Base-by-base conservation (phyloP, 2,797 vertebrate genomes). In the Labeo calbasu region DNA sequence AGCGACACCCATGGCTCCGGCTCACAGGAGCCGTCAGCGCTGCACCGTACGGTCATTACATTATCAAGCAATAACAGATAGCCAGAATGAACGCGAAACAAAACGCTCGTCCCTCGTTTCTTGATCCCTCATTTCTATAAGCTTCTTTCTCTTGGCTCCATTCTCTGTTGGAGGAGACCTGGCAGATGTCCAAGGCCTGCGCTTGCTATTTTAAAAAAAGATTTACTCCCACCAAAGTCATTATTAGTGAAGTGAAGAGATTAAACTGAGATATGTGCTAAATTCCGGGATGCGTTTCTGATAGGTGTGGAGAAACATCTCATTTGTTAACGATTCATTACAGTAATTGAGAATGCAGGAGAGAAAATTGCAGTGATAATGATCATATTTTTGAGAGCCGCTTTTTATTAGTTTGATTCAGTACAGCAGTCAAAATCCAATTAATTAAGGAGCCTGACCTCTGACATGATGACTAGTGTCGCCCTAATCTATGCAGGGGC, bases 221-320 rank as follows among this genome's bases (percentile, higher is more conserved):
- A 94, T 95, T 94, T 93, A 95, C 92, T 94, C 90, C 84, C 84
- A 92, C 78, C 48, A 12, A 85, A 88, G 90, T 93, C 92, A 95
- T 95, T 94, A 95, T 95, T 93, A 94, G 89, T 87, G 91, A 90
- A 90, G 84, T 89, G 91, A 92, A 75, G 66, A 93, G 92, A 95
- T 95, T 94, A 94, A 83, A 84, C 86, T 88, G 93, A 94, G 91
- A 93, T 93, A 94, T 92, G 78, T 65, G 84, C 86, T 89, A 75
- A 87, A 88, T 87, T 85, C 75, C 51, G 32, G 78, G 66, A 68
- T 59, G 53, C 66, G 79, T 85, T 83, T 75, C 79, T 55, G 80
- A 88, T 84, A 83, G 86, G 82, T 79, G 82, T 69, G 79, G 77
- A 91, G 90, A 93, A 92, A 92, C 91, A 92, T 93, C 93, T 93